Percentiles rank a stretch among this genome's conserved stretches.
phyloP scores from a whole-genome alignment of 2,888 invertebrate species.

The Conchocele bisecta region DNA sequence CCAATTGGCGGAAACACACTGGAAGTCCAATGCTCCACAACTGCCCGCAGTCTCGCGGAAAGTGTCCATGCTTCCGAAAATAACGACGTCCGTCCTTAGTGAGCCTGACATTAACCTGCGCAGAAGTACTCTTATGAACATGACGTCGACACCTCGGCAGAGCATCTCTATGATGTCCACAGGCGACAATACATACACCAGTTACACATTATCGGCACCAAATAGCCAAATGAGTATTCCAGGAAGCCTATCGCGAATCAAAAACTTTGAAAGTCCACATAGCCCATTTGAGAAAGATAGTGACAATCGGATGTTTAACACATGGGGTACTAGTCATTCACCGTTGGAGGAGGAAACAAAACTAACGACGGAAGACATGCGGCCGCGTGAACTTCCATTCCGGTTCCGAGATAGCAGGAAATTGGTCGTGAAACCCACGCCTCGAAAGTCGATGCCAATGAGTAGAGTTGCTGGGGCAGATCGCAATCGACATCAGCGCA shows the following conservation, averaged over 20 bases:
- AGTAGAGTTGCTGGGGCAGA: slow-evolving; percentile 52
- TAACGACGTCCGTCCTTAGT: slow-evolving; percentile 55
- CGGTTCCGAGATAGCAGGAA: slow-evolving; percentile 49
- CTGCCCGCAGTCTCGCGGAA: slow-evolving; percentile 41
- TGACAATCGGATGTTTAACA: slow-evolving; percentile 33
- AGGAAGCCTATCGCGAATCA: slow-evolving; percentile 38
- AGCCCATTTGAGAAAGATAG: slow-evolving; percentile 17
- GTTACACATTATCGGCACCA: slow-evolving; percentile 1
- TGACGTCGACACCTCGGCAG: slow-evolving; percentile 60
- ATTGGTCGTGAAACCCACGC: slow-evolving; percentile 50
- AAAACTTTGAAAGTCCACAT: slow-evolving; percentile 16
- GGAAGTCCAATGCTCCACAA: slow-evolving; percentile 59
- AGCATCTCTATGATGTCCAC: slow-evolving; percentile 53
- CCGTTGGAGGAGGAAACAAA: slow-evolving; percentile 52
- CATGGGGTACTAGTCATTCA: slow-evolving; percentile 55
- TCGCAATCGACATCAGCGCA: slow-evolving; percentile 53
- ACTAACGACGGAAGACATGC: slow-evolving; percentile 48
- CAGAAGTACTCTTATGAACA: slow-evolving; percentile 33
- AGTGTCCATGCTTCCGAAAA: slow-evolving; percentile 44
- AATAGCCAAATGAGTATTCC: slow-evolving; percentile 52
- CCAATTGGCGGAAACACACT: slow-evolving; percentile 60
- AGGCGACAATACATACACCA: slow-evolving; percentile 38
- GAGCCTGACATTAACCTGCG: slow-evolving; percentile 33
- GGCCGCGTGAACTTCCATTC: slow-evolving; percentile 55
- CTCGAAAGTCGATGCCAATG: slow-evolving; percentile 54